Conservation (phyloP, 2,113 vertebrate species). For the Toxotes chatareus region DNA sequence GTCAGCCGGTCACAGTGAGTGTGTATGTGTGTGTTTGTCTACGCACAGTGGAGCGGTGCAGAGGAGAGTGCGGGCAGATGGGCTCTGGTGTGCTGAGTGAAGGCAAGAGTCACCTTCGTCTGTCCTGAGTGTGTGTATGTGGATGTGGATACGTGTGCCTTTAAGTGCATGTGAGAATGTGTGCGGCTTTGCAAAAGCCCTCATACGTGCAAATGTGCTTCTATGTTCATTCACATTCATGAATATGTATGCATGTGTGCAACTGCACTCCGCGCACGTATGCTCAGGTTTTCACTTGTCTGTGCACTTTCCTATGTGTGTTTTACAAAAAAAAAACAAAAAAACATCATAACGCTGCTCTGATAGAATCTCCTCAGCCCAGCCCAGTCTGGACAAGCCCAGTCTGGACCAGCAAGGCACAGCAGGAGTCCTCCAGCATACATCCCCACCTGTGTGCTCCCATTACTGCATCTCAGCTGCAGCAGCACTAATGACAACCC, state of each 20-base stretch:
- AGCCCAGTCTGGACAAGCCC: slow-evolving; percentile 54
- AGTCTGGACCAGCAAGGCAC: slow-evolving; percentile 59
- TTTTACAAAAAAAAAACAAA: not conserved
- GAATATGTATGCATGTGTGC: slow-evolving; percentile 34
- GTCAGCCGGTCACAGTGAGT: slow-evolving; percentile 59
- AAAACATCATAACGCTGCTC: slow-evolving; percentile 29
- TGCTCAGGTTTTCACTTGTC: slow-evolving; percentile 56
- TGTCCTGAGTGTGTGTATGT: slow-evolving; percentile 53
- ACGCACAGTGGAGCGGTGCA: slow-evolving; percentile 35
- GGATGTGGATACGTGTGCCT: not conserved
- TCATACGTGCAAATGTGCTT: slow-evolving; percentile 39
- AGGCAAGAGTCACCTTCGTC: slow-evolving; percentile 80
- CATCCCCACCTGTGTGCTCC: slow-evolving; percentile 76
- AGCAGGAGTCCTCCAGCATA: slow-evolving; percentile 58
- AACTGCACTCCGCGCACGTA: slow-evolving; percentile 35
- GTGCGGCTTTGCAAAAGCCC: slow-evolving; percentile 22
- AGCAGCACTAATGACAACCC: slow-evolving; percentile 70
- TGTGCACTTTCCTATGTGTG: slow-evolving; percentile 67
- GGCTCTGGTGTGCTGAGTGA: slow-evolving; percentile 74
- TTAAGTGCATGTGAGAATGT: slow-evolving; percentile 12
- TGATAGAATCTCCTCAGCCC: slow-evolving; percentile 31
- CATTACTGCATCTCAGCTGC: slow-evolving; percentile 77
- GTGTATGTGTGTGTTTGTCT: slow-evolving; percentile 49
- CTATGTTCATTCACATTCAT: slow-evolving; percentile 53
- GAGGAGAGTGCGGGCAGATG: slow-evolving; percentile 74